Evolutionary conservation across 2,888 invertebrate species (phyloP).

Genomic region (Caenorhabditis sp.): DNA sequence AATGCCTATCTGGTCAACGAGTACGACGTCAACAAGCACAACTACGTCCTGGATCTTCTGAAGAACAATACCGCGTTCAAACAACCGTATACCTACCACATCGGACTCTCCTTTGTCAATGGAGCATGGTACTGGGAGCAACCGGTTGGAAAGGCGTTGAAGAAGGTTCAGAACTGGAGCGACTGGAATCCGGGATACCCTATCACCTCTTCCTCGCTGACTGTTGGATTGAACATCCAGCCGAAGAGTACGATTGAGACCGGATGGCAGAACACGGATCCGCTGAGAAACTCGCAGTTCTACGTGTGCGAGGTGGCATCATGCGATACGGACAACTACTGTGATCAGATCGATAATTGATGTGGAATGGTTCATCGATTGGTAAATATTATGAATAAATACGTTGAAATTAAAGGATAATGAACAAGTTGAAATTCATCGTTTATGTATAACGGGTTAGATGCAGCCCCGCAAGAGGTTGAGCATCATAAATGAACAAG

Average conservation of each 20-base stretch:
- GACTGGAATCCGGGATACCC: constrained; percentile 34
- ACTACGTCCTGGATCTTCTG: constrained; percentile 18
- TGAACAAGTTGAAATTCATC: no score
- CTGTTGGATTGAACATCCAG: constrained; percentile 14
- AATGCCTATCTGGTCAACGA: constrained; percentile 38
- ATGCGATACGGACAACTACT: not conserved
- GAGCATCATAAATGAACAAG: no score
- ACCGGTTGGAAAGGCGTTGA: not conserved
- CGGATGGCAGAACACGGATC: constrained; percentile 6
- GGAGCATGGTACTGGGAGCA: constrained; percentile 26
- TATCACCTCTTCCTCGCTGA: constrained; percentile 1
- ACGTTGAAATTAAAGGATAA: no score
- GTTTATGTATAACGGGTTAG: no score
- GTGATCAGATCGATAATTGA: not conserved
- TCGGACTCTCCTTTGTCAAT: constrained; percentile 4
- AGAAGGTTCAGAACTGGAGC: constrained; percentile 8
- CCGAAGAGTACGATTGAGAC: not conserved
- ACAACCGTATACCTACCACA: constrained; percentile 12
- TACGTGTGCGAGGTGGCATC: not conserved
- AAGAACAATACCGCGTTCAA: not conserved
- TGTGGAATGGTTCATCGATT: no score
- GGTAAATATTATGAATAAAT: no score
- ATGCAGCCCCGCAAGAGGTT: no score
- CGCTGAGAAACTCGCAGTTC: not conserved
- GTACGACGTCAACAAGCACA: constrained; percentile 28